Evolutionary conservation across 1,140 invertebrate genomes (phyloP).

Genomic region (Scaptomyza montana): DNA sequence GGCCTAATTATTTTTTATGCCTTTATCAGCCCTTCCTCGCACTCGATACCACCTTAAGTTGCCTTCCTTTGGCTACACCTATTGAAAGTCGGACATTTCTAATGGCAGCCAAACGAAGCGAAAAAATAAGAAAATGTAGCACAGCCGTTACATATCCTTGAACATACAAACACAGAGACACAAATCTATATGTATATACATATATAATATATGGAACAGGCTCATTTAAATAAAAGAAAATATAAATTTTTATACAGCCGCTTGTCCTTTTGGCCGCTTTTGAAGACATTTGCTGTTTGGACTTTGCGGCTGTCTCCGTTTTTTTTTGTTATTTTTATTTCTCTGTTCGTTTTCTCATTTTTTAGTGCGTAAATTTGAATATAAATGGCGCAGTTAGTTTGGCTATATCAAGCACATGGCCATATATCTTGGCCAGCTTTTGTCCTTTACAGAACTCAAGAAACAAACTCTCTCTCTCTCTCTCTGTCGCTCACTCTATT

Average conservation of each 20-base stretch:
- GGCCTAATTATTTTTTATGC: constrained; percentile 79
- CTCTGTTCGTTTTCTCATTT: constrained; percentile 67
- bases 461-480: constrained; percentile 11
- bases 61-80: constrained; percentile 45
- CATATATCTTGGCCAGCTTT: constrained; percentile 77
- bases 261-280: constrained; percentile 55
- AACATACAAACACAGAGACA: constrained; percentile 26
- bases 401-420: constrained; percentile 79
- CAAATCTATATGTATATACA: constrained; percentile 17
- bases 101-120: constrained; percentile 46
- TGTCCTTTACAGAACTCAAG: constrained; percentile 33
- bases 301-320: constrained; percentile 49
- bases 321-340: constrained; percentile 69
- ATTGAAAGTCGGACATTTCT: constrained; percentile 67
- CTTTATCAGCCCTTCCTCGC: neutral
- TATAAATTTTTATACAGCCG: constrained; percentile 65
- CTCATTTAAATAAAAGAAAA: constrained; percentile 82
- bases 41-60: neutral
- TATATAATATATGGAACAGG: constrained; percentile 45
- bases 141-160: constrained; percentile 66
- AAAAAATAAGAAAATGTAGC: constrained; percentile 30
- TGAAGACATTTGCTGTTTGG: constrained; percentile 52
- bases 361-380: constrained; percentile 82
- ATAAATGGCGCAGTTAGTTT: constrained; percentile 80
- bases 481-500: constrained; percentile 28